Percentiles rank a stretch among this genome's conserved stretches.
phyloP scores from a whole-genome alignment of 2,797 vertebrate species.

The Xerus rutilus region DNA sequence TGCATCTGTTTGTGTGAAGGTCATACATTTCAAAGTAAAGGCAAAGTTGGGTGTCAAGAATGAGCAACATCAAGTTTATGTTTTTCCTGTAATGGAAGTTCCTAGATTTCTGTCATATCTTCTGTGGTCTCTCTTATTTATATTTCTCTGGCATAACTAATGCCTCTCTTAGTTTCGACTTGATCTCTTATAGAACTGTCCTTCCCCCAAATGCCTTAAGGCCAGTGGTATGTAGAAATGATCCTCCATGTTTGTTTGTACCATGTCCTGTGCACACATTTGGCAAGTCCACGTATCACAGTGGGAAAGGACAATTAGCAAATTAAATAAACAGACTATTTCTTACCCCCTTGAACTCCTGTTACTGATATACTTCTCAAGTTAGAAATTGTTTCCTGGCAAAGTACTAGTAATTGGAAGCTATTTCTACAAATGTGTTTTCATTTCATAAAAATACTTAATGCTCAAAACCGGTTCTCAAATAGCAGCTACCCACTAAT shows the following conservation, averaged over 20 bases:
- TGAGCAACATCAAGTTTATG: background rate
- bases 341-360: background rate
- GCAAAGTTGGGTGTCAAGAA: background rate
- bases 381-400: background rate
- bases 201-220: background rate
- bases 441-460: constrained; percentile 16
- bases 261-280: background rate
- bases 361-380: constrained; percentile 15
- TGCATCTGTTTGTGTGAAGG: background rate
- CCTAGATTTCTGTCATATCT: background rate
- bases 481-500: background rate
- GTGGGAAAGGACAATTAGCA: background rate
- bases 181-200: background rate
- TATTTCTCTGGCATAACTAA: constrained; percentile 39
- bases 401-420: background rate
- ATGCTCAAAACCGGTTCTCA: constrained; percentile 47
- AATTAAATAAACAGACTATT: background rate
- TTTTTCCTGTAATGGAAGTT: constrained; percentile 2
- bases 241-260: background rate
- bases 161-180: constrained; percentile 28
- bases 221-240: background rate
- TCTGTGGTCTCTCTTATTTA: constrained; percentile 7
- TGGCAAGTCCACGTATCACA: background rate
- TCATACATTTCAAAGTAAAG: background rate
- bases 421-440: constrained; percentile 41